Evolutionary conservation across 2,888 invertebrate species (phyloP).

Genomic region (Habroteleia sp.): DNA sequence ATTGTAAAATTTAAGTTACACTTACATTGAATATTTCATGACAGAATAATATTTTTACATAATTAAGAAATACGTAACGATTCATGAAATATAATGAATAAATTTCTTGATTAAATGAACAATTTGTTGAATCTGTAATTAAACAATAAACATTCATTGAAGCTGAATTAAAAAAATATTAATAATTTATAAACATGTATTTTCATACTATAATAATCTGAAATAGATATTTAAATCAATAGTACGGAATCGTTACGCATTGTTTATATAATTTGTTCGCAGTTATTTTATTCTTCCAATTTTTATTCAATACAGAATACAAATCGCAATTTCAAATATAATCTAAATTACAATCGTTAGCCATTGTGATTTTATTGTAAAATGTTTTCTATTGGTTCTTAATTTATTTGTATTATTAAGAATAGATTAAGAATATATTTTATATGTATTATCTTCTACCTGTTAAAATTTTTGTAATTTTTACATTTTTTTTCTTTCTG

Average conservation of each 20-base stretch:
- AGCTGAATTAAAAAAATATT: too few species aligned
- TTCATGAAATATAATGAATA: too few species aligned
- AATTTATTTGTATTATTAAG: constrained; percentile 41
- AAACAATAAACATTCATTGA: constrained; percentile 13
- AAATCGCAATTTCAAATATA: constrained; percentile 13
- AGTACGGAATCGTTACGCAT: constrained; percentile 13
- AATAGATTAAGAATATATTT: constrained; percentile 52
- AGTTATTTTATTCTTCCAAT: neutral
- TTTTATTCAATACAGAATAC: constrained; percentile 14
- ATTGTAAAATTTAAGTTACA: constrained; percentile 20
- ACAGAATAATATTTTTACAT: constrained; percentile 11
- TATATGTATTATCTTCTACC: constrained; percentile 51
- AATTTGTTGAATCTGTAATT: too few species aligned
- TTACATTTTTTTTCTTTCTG: constrained; percentile 33
- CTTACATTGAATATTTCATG: constrained; percentile 18
- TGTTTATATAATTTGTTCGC: neutral
- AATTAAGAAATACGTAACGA: constrained; percentile 25
- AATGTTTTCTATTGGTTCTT: constrained; percentile 24
- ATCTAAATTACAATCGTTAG: constrained; percentile 29
- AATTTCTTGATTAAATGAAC: too few species aligned
- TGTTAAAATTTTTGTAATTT: constrained; percentile 53
- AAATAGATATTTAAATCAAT: too few species aligned
- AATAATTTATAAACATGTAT: too few species aligned
- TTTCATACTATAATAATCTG: too few species aligned
- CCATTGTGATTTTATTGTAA: constrained; percentile 35